A percentile compares a stretch with the other conserved stretches of the same genome.
These are phyloP conservation scores for Drosophila gunungcola DNA, from an alignment of 1,140 invertebrate species.

Conservation along the genomic window DNA sequence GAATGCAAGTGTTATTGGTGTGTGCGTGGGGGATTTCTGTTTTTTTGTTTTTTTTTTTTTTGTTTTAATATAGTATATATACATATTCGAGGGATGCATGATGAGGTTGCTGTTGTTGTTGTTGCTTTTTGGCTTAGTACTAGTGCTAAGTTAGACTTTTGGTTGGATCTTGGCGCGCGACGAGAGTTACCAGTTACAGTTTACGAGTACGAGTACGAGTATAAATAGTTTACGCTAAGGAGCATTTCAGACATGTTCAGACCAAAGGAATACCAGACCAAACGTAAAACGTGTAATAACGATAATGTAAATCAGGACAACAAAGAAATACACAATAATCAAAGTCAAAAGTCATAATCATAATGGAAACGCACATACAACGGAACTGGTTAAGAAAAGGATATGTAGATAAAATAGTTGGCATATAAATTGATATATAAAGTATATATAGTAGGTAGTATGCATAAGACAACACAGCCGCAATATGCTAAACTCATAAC, in stretches of 20 bases:
- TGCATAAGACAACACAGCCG: slow-evolving; percentile 82
- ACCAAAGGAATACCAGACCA: slow-evolving; percentile 73
- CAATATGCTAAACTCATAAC: slow-evolving; percentile 79
- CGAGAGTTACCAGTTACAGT: slow-evolving; percentile 58
- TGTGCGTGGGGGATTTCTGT: slow-evolving; percentile 14
- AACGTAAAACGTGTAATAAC: slow-evolving; percentile 52
- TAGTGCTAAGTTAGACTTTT: slow-evolving; percentile 73
- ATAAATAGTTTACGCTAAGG: slow-evolving; percentile 73
- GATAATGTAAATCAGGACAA: slow-evolving; percentile 60
- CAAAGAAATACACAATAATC: slow-evolving; percentile 39
- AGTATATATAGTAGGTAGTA: slow-evolving; percentile 70
- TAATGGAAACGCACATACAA: slow-evolving; percentile 76
- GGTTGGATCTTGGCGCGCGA: slow-evolving; percentile 54
- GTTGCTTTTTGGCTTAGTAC: slow-evolving; percentile 54
- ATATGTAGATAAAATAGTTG: slow-evolving; percentile 56
- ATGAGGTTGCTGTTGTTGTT: slow-evolving; percentile 49
- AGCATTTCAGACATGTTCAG: slow-evolving; percentile 80
- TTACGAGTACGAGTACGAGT: slow-evolving; percentile 43
- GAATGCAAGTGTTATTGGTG: slow-evolving; percentile 30
- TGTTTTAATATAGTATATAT: slow-evolving; percentile 56
- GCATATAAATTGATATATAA: slow-evolving; percentile 64
- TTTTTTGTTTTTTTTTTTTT: slow-evolving; percentile 14
- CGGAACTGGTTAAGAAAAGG: slow-evolving; percentile 65
- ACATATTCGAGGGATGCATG: slow-evolving; percentile 70
- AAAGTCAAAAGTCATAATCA: slow-evolving; percentile 28